These are phyloP conservation scores for Protonibea diacanthus DNA, from an alignment of 2,797 vertebrate species.

Conservation along the genomic window DNA sequence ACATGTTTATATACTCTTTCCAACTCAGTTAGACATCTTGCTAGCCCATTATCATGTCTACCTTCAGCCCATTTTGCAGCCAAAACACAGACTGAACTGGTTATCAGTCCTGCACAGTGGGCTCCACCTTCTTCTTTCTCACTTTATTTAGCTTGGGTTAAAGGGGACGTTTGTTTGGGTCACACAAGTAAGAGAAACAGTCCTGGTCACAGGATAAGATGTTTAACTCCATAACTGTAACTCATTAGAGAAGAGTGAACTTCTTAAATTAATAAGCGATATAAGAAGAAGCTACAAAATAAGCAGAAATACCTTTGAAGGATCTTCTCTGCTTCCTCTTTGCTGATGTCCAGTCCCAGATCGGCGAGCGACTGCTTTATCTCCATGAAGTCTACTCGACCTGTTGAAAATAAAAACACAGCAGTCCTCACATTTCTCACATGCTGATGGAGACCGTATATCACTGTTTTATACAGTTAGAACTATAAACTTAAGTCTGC, in stretches of 20 bases:
- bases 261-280: not conserved
- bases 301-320: slow-evolving; percentile 88
- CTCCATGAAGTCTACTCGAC: slow-evolving; percentile 90
- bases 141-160: not conserved
- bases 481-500: not conserved
- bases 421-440: not conserved
- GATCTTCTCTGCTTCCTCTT: slow-evolving; percentile 91
- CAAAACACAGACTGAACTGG: not conserved
- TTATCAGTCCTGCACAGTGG: slow-evolving; percentile 70
- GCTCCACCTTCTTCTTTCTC: slow-evolving; percentile 30
- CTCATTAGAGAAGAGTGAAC: not conserved
- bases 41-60: slow-evolving; percentile 46
- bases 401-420: slow-evolving; percentile 75
- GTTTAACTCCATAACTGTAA: not conserved
- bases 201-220: not conserved
- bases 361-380: slow-evolving; percentile 92
- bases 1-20: not conserved
- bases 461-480: too few species aligned
- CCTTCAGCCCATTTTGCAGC: not conserved
- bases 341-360: slow-evolving; percentile 90
- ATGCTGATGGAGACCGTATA: too few species aligned
- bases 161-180: not conserved
- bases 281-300: not conserved
- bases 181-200: not conserved
- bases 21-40: not conserved